Evolutionary conservation across 1,140 invertebrate species (phyloP), one percentile per base, ranked within the genome.

Genomic region (Dendrolimus punctatus): DNA sequence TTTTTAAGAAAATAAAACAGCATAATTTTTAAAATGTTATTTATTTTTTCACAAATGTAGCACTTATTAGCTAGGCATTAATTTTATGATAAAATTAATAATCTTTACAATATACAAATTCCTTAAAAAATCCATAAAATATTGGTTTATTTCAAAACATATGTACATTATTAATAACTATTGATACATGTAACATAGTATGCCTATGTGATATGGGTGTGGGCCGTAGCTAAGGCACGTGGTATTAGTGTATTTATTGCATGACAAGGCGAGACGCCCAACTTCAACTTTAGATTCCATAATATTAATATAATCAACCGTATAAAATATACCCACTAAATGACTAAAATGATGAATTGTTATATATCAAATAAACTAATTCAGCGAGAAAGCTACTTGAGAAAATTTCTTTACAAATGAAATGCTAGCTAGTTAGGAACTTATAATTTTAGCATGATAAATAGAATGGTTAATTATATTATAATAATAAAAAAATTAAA

Each of bases 31-130:
- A 73, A 82, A 81, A 85, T 87, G 83, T 87, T 88, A 87, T 87
- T 87, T 87, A 87, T 85, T 87, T 80, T 80, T 42, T 77, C 78
- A 81, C 76, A 82, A 85, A 85, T 84, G 71, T 83, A 81, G 80
- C 77, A 75, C 80, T 86, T 86, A 84, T 62, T 65, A 74, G 66
- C 73, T 85, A 85, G 73, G 73, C 80, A 83, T 86, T 85, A 85
- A 87, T 87, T 87, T 84, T 82, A 88, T 87, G 84, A 87, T 86
- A 88, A 87, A 87, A 87, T 88, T 87, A 88, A 89, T 88, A 84
- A 87, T 85, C 82, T 88, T 80, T 87, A 88, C 86, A 88, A 88
- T 88, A 87, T 88, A 87, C 83, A 87, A 85, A 79, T 84, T 71
- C 74, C 85, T 83, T 80, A 71, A 87, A 77, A 85, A 86, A 82